A percentile compares a stretch with the other conserved stretches of the same genome.
Evolutionary conservation across 1,140 invertebrate species (phyloP).

Genomic region (Mya arenaria): DNA sequence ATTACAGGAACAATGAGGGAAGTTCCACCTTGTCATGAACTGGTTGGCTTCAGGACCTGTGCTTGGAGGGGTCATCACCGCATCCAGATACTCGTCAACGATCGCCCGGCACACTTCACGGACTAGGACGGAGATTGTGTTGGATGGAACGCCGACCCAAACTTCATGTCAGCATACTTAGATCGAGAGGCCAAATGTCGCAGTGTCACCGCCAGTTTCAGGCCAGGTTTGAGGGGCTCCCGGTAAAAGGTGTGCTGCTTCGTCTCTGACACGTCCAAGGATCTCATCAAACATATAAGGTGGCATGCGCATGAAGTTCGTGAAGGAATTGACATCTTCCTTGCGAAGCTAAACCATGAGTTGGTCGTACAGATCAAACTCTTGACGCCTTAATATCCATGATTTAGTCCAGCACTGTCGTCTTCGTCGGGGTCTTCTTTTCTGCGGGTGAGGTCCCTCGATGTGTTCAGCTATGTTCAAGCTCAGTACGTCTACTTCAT

Average conservation of each 20-base stretch:
- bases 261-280: conserved; percentile 36
- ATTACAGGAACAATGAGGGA: conserved; percentile 37
- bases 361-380: conserved; percentile 35
- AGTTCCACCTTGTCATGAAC: conserved; percentile 46
- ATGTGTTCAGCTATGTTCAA: conserved; percentile 44
- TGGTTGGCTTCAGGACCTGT: conserved; percentile 37
- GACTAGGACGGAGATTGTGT: conserved; percentile 38
- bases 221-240: too few species aligned
- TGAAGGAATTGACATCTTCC: conserved; percentile 34
- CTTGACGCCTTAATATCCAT: conserved; percentile 36
- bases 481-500: conserved; percentile 42
- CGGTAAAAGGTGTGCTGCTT: too few species aligned
- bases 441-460: conserved; percentile 31
- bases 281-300: conserved; percentile 38
- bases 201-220: too few species aligned
- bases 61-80: conserved; percentile 46
- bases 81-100: conserved; percentile 51
- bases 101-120: conserved; percentile 54
- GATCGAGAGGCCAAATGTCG: too few species aligned
- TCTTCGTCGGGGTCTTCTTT: conserved; percentile 42
- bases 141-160: too few species aligned
- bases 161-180: too few species aligned
- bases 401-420: conserved; percentile 42
- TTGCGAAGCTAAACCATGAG: conserved; percentile 36
- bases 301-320: too few species aligned